Conservation (phyloP, 2,113 vertebrate species). For the Nothoprocta pentlandii region DNA sequence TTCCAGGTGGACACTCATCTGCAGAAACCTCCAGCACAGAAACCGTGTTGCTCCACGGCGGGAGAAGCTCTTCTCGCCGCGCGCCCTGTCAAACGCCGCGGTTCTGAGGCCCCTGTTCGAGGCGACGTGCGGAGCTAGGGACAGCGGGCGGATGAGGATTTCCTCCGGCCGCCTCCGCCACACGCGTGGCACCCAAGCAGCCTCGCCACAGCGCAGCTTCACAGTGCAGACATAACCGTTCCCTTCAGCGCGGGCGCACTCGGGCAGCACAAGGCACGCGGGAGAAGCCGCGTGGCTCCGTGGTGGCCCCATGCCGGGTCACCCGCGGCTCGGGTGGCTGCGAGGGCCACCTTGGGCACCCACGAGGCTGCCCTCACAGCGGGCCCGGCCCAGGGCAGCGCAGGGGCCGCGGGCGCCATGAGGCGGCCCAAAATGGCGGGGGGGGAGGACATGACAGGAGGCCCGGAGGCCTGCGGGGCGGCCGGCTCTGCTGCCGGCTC, state of each 20-base stretch:
- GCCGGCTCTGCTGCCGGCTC: no score
- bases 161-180: background rate
- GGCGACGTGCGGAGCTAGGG: background rate
- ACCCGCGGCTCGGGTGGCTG: no score
- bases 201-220: no score
- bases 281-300: background rate
- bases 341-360: no score
- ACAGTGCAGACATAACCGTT: background rate
- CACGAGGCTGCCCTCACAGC: background rate
- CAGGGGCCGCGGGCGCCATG: background rate
- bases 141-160: background rate
- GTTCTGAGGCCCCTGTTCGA: background rate
- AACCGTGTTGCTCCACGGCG: rapidly evolving
- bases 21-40: background rate
- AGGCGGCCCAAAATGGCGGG: constrained; percentile 6
- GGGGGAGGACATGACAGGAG: background rate
- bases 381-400: background rate
- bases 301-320: background rate
- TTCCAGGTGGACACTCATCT: background rate
- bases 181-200: background rate
- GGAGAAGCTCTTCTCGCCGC: background rate
- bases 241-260: background rate
- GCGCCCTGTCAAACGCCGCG: no score
- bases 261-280: no score
- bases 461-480: rapidly evolving